Conservation (phyloP, 2,797 vertebrate species). For the Bradypus variegatus region DNA sequence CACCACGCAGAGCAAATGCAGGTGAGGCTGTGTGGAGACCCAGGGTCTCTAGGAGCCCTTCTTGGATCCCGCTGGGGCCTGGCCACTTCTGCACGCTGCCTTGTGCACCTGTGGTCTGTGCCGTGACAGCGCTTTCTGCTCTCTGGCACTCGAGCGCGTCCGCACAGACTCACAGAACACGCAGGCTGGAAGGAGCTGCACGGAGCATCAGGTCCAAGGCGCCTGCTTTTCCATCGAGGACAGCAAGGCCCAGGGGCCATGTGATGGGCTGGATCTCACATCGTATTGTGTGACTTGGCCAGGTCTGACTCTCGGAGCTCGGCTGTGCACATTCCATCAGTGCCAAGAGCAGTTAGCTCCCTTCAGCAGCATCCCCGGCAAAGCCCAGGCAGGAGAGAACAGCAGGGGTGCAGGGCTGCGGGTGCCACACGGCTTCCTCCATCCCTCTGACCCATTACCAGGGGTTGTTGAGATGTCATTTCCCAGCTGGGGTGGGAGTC, state of each 20-base stretch:
- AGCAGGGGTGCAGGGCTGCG: not conserved
- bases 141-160: not conserved
- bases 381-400: not conserved
- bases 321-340: too few species aligned
- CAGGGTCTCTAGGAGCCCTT: not conserved
- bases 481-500: not conserved
- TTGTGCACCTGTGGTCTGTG: not conserved
- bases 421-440: not conserved
- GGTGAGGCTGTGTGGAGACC: not conserved
- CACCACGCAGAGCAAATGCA: not conserved
- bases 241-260: not conserved
- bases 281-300: accelerated
- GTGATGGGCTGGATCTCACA: not conserved
- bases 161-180: not conserved
- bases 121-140: not conserved
- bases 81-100: not conserved
- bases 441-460: too few species aligned
- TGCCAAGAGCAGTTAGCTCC: not conserved
- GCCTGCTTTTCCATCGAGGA: not conserved
- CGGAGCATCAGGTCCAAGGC: not conserved
- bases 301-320: not conserved
- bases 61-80: not conserved
- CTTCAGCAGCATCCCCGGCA: not conserved
- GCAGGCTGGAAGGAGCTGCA: not conserved
- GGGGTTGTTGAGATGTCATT: not conserved